A percentile compares a stretch with the other conserved stretches of the same genome.
Conservation (phyloP, 2,888 invertebrate genomes). For the Thalpophila matura region DNA sequence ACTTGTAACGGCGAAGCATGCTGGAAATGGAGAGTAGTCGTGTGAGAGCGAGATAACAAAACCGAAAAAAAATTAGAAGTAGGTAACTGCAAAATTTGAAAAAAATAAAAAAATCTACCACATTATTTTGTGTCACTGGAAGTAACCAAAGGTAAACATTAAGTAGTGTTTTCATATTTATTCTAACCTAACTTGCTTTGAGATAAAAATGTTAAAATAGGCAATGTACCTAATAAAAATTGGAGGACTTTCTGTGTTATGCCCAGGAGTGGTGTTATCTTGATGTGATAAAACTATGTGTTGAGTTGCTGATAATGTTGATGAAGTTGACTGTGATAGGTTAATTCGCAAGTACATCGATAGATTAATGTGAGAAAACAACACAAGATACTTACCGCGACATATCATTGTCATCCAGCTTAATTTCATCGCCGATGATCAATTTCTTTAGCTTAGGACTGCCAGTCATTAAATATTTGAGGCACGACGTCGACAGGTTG, state of each 20-base stretch:
- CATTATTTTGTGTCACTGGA: no score
- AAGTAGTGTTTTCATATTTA: no score
- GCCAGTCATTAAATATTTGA: constrained; percentile 92
- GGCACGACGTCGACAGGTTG: constrained; percentile 89
- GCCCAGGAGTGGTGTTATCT: no score
- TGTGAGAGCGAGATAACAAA: not conserved
- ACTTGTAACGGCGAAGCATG: constrained; percentile 92
- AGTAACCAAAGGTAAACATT: no score
- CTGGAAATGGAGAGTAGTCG: constrained; percentile 78
- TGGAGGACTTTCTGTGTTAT: no score
- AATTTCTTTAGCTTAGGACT: constrained; percentile 91
- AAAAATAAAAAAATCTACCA: no score
- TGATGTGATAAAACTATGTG: no score
- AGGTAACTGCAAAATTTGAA: no score
- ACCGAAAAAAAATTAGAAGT: not conserved
- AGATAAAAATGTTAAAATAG: no score
- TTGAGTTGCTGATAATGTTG: not conserved
- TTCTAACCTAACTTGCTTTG: no score
- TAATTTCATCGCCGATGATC: constrained; percentile 92
- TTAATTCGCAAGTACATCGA: no score
- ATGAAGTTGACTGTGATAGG: not conserved
- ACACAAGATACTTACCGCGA: constrained; percentile 83
- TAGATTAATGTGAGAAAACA: not conserved
- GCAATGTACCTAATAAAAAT: not conserved
- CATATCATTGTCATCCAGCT: constrained; percentile 93